Evolutionary conservation across 2,888 invertebrate species (phyloP), one percentile per base, ranked within the genome.

Genomic region (Protodeltote pygarga): DNA sequence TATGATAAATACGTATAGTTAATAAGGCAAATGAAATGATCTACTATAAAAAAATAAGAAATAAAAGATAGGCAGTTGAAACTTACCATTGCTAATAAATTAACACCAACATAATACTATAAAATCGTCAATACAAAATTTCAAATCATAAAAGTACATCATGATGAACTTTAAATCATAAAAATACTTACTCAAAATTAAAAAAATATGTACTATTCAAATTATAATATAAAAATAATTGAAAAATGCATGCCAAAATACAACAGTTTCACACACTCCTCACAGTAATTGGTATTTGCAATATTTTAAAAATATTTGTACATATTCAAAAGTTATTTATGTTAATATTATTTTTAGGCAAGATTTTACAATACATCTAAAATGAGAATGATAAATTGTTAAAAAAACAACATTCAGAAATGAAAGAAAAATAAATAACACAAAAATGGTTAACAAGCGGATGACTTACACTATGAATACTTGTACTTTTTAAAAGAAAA

Each of bases 71-170:
- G 58, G 65, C 46, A 77, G 75, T 70, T 71, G 67, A 81, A 78
- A 89, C 90, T 90, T 82, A 92, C 90, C 89, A 81, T 66, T 67
- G 71, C 67, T 70, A 71, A 80, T 78, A 87, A 88, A 86, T 85
- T 83, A 87, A 86, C 85, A 86, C 87, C 75, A 87, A 89, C 85
- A 79, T 78, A 87, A 89, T 81, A n/a, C n/a, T n/a, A 85, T 81
- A 84, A 85, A 65, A 52, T 73, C 72, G 66, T 68, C 53, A 59
- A 38, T 57, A 55, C 31, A 38, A 52, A 45, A 41, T 70, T 49
- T 47, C 41, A 59, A 71, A 65, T 50, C 54, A 65, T 40, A 61
- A 52, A 60, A 62, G 41, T 51, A 73, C 50, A 55, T 52, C 19
- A 19, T 58, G 55, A 39, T 49, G 27, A 59, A 60, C 57, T 59